These are phyloP conservation scores for Myotis findleyi DNA, from an alignment of 2,797 vertebrate genomes.

Conservation along the genomic window DNA sequence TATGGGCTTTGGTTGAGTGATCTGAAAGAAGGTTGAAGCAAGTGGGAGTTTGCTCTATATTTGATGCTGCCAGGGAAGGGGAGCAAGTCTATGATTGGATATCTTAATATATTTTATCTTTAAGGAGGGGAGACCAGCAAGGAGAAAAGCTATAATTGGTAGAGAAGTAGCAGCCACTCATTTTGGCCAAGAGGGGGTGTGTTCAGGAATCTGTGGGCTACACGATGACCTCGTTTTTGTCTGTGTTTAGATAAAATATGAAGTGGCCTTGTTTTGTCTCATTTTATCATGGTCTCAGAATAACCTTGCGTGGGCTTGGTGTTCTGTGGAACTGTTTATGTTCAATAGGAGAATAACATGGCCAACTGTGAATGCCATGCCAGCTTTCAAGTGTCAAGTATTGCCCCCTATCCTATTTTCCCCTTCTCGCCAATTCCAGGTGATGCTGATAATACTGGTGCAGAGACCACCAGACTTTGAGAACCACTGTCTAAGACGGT, in stretches of 20 bases:
- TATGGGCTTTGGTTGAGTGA: not conserved
- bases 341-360: not conserved
- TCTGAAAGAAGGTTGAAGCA: not conserved
- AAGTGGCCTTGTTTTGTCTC: constrained; percentile 59
- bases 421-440: not conserved
- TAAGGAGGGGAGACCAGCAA: not conserved
- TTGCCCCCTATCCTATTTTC: not conserved
- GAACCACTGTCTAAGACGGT: not conserved
- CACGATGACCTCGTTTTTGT: constrained; percentile 43
- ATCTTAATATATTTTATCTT: not conserved
- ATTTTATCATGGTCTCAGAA: constrained; percentile 18
- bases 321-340: not conserved
- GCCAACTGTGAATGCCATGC: not conserved
- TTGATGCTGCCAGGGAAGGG: not conserved
- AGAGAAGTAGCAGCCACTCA: not conserved
- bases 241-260: constrained; percentile 46
- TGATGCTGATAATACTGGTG: not conserved
- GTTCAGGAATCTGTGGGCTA: constrained; percentile 7
- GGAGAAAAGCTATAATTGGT: not conserved
- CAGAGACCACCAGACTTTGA: not conserved
- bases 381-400: not conserved
- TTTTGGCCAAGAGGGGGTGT: not conserved
- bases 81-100: not conserved
- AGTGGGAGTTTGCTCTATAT: not conserved
- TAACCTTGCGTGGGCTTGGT: not conserved